These are phyloP conservation scores for Drosophila neonasuta DNA, from an alignment of 2,888 invertebrate genomes.

Conservation along the genomic window DNA sequence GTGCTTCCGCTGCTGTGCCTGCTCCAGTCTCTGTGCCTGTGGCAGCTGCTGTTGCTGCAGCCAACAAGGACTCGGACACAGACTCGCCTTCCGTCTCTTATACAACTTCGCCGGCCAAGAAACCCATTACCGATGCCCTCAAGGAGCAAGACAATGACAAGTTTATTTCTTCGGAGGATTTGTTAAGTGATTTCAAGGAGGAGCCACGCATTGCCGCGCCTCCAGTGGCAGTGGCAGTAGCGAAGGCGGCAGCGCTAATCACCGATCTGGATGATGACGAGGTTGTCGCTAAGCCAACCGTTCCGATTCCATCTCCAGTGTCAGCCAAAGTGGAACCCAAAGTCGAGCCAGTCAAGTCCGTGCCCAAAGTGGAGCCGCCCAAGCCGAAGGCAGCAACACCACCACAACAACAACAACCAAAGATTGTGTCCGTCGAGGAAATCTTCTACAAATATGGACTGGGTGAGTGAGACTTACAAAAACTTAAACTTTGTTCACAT, in stretches of 20 bases:
- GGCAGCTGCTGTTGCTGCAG: conserved; percentile 28
- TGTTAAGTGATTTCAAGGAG: conserved; percentile 80
- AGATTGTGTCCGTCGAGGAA: conserved; percentile 84
- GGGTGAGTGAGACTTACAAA: conserved; percentile 83
- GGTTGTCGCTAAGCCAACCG: conserved; percentile 52
- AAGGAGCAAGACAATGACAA: conserved; percentile 82
- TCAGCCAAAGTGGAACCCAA: conserved; percentile 37
- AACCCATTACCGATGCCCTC: conserved; percentile 77
- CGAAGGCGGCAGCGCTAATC: conserved; percentile 35
- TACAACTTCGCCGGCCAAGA: conserved; percentile 81
- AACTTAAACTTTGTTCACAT: neutral
- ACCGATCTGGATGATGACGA: conserved; percentile 79
- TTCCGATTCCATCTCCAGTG: conserved; percentile 25
- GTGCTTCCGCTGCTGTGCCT: conserved; percentile 17
- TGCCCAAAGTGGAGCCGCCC: conserved; percentile 55
- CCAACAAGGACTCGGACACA: conserved; percentile 79
- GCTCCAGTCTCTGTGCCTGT: conserved; percentile 4
- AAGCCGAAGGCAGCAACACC: conserved; percentile 40
- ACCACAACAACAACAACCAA: conserved; percentile 62
- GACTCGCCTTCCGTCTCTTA: conserved; percentile 81
- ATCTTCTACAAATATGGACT: conserved; percentile 86
- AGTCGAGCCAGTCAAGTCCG: conserved; percentile 51
- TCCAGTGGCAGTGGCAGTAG: conserved; percentile 28
- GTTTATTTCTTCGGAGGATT: conserved; percentile 82
- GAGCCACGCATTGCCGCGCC: conserved; percentile 69